Percentiles rank a stretch among this genome's conserved stretches.
These are phyloP conservation scores for Gandaritis pyraliata DNA, from an alignment of 2,888 invertebrate species.

Conservation along the genomic window DNA sequence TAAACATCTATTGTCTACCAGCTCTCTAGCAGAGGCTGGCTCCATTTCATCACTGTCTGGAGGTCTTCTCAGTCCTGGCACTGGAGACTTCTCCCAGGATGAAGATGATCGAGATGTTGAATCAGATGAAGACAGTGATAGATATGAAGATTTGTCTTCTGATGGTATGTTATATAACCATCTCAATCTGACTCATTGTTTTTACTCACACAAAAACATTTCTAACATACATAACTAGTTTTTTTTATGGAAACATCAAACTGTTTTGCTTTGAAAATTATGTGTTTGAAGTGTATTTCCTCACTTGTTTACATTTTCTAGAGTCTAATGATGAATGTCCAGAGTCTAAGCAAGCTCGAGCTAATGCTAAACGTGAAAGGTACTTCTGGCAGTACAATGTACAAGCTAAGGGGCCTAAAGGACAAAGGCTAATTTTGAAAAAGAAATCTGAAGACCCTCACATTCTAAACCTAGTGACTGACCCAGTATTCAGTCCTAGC, in stretches of 20 bases:
- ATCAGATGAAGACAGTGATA: slow-evolving; percentile 93
- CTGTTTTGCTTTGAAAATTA: slow-evolving; percentile 10
- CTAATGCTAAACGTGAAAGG: slow-evolving; percentile 88
- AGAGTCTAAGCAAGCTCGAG: slow-evolving; percentile 74
- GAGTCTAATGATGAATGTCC: slow-evolving; percentile 88
- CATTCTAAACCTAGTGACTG: slow-evolving; percentile 94
- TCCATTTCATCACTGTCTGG: slow-evolving; percentile 93
- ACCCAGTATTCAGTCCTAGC: slow-evolving; percentile 97
- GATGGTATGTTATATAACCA: slow-evolving; percentile 81
- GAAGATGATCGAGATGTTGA: slow-evolving; percentile 90
- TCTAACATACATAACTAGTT: not conserved
- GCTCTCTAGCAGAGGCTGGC: slow-evolving; percentile 93
- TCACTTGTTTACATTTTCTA: slow-evolving; percentile 48
- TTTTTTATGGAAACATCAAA: not conserved
- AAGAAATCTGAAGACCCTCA: slow-evolving; percentile 96
- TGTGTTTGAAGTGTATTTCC: not conserved
- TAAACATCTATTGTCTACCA: slow-evolving; percentile 93
- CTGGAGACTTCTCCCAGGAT: slow-evolving; percentile 90
- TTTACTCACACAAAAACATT: not conserved
- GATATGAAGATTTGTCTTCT: slow-evolving; percentile 93
- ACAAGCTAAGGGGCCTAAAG: slow-evolving; percentile 98
- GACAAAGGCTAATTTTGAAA: slow-evolving; percentile 93
- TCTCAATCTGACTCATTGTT: slow-evolving; percentile 4
- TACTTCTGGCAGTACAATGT: slow-evolving; percentile 99
- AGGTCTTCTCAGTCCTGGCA: slow-evolving; percentile 92